Evolutionary conservation across 2,113 vertebrate species (phyloP).

Genomic region (Riparia riparia): DNA sequence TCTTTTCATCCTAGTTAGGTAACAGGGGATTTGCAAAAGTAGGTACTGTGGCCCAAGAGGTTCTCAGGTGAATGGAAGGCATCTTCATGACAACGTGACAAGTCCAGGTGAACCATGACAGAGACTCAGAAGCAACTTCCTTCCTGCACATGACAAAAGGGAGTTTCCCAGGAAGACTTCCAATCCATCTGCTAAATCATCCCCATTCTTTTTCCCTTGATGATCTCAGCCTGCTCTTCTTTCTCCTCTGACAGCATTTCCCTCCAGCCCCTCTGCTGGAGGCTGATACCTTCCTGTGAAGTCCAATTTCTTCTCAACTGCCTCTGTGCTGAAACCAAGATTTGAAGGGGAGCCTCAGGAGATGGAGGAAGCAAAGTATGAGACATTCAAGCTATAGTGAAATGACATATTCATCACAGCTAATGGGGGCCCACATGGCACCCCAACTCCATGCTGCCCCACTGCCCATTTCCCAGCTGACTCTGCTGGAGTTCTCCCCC

Average conservation of each 20-base stretch:
- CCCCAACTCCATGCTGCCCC: constrained; percentile 24
- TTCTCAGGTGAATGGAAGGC: not conserved
- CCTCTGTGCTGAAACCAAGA: not conserved
- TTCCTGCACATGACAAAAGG: not conserved
- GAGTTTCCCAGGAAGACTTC: not conserved
- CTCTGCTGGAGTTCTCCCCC: not conserved
- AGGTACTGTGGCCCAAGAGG: not conserved
- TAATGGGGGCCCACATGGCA: not conserved
- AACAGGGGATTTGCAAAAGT: not conserved
- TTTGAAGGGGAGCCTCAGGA: constrained; percentile 8
- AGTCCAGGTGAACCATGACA: not conserved
- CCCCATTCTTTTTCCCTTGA: not conserved
- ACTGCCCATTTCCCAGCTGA: constrained; percentile 18
- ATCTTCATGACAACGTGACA: not conserved
- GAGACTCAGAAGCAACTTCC: not conserved
- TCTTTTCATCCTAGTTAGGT: not conserved
- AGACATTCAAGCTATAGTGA: constrained; percentile 21
- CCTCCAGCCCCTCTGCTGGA: constrained; percentile 7
- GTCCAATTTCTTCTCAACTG: not conserved
- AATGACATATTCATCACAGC: constrained; percentile 12
- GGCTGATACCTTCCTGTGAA: constrained; percentile 6
- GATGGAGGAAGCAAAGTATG: not conserved
- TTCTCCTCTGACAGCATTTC: not conserved
- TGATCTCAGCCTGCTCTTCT: not conserved
- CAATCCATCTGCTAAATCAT: not conserved